Conservation (phyloP, 2,113 vertebrate genomes). For the Gymnogyps californianus region DNA sequence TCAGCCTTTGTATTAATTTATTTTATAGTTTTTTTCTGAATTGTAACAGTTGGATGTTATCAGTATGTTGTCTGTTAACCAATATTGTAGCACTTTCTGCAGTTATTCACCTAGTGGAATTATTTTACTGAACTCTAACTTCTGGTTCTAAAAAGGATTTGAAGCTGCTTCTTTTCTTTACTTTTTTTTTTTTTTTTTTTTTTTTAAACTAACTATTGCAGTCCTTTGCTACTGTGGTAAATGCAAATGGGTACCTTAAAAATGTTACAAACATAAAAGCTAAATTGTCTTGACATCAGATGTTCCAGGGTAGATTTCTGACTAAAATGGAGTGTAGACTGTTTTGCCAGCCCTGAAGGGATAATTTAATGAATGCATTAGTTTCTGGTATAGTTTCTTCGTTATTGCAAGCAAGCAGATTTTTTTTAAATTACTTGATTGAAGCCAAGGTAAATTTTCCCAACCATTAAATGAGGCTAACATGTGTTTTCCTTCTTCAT, state of each 20-base stretch:
- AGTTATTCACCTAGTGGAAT: neutral
- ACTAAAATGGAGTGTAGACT: neutral
- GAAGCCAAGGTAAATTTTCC: neutral
- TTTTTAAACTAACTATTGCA: neutral
- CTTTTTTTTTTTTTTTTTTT: neutral
- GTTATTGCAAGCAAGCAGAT: neutral
- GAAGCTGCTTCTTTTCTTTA: rapidly evolving
- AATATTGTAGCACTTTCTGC: neutral
- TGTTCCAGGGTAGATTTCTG: neutral
- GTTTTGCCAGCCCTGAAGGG: neutral
- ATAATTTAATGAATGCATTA: neutral
- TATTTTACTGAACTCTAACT: neutral
- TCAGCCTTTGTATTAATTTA: neutral
- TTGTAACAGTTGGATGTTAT: neutral
- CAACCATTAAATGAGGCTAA: neutral
- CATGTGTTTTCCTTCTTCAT: neutral
- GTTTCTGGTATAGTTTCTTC: neutral
- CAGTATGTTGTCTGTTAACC: neutral
- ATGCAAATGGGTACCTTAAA: neutral
- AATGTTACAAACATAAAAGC: neutral
- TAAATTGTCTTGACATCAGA: neutral
- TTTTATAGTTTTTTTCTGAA: neutral
- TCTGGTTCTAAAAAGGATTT: neutral
- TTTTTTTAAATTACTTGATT: neutral
- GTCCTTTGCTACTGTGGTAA: neutral